Evolutionary conservation across 2,888 invertebrate genomes (phyloP).

Genomic region (Chrysina gloriosa): DNA sequence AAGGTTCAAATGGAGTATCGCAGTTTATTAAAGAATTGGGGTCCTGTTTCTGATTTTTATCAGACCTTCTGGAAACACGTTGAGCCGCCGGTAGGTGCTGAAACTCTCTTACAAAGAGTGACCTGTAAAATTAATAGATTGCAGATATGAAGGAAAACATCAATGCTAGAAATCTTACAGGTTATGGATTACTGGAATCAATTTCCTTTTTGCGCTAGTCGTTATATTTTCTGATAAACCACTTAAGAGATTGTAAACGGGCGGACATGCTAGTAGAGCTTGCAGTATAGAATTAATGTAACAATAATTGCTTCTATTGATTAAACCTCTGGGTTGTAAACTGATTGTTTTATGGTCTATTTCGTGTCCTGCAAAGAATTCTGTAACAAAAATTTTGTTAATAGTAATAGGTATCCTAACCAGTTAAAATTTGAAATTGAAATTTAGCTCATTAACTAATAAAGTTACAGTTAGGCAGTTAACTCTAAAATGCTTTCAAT

Average conservation of each 20-base stretch:
- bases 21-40: conserved; percentile 66
- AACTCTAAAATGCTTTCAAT: no score
- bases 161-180: conserved; percentile 75
- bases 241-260: conserved; percentile 91
- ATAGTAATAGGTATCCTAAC: no score
- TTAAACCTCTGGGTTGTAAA: conserved; percentile 89
- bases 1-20: conserved; percentile 91
- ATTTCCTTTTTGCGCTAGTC: conserved; percentile 66
- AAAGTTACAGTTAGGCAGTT: no score
- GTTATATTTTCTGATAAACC: conserved; percentile 76
- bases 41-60: conserved; percentile 67
- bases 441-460: conserved; percentile 12
- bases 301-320: conserved; percentile 95
- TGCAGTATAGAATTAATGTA: conserved; percentile 96
- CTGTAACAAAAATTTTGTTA: conserved; percentile 62
- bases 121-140: conserved; percentile 66
- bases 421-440: neutral
- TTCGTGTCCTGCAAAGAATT: conserved; percentile 79
- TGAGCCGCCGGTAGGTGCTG: conserved; percentile 71
- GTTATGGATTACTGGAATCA: conserved; percentile 89
- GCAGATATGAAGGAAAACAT: neutral
- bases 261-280: conserved; percentile 93
- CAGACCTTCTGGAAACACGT: conserved; percentile 63
- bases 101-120: conserved; percentile 84
- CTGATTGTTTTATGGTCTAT: conserved; percentile 84